phyloP scores from a whole-genome alignment of 2,888 invertebrate genomes.

The Osedax frankpressi region DNA sequence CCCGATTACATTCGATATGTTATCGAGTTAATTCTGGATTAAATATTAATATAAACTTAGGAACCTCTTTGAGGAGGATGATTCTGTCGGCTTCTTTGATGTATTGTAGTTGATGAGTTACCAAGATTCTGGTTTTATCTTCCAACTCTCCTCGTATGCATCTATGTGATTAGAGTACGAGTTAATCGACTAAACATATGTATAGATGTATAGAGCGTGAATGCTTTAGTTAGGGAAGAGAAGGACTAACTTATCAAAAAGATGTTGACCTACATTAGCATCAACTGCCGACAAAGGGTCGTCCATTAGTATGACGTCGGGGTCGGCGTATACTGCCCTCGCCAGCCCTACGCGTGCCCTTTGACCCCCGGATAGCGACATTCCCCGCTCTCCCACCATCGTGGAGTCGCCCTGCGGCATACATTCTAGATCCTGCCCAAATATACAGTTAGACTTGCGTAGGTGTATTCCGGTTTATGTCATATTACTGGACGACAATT shows the following conservation, averaged over 20 bases:
- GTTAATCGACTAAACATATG: too few relatives aligned
- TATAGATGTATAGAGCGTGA: too few relatives aligned
- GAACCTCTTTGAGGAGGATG: slow-evolving; percentile 46
- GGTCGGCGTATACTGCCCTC: slow-evolving; percentile 62
- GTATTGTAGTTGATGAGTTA: slow-evolving; percentile 74
- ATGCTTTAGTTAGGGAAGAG: too few relatives aligned
- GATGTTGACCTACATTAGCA: slow-evolving; percentile 71
- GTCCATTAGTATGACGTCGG: slow-evolving; percentile 73
- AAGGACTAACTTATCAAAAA: slow-evolving; percentile 66
- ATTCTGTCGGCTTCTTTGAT: slow-evolving; percentile 45
- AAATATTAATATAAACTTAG: too few relatives aligned
- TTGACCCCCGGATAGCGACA: slow-evolving; percentile 73
- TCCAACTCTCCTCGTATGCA: slow-evolving; percentile 57
- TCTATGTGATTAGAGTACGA: too few relatives aligned
- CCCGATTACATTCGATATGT: too few relatives aligned
- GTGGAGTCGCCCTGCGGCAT: slow-evolving; percentile 73
- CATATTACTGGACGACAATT: too few relatives aligned
- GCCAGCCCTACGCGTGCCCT: slow-evolving; percentile 65
- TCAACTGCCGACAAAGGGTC: slow-evolving; percentile 85
- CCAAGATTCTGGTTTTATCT: slow-evolving; percentile 61
- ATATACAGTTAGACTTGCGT: too few relatives aligned
- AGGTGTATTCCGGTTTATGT: too few relatives aligned
- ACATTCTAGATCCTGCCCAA: slow-evolving; percentile 62
- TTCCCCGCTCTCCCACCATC: slow-evolving; percentile 71
- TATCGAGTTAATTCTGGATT: too few relatives aligned